Base-by-base conservation (phyloP, 2,113 vertebrate species). In the Equus quagga region DNA sequence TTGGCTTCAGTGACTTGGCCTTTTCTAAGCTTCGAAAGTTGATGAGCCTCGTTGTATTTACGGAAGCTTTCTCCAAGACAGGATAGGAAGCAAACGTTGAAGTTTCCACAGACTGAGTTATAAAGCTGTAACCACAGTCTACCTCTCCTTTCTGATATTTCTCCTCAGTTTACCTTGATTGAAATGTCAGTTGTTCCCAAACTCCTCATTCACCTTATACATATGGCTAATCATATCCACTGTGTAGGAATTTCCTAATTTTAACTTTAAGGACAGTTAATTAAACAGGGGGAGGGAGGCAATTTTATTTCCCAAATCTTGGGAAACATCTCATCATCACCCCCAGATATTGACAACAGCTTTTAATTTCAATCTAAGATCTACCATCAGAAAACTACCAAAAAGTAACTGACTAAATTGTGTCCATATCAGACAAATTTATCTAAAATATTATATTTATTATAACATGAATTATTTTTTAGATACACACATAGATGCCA, bases 361-460 rank as follows among this genome's bases (percentile, higher is more conserved):
- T 89, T 92, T 86, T 79, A 81, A 93, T 79, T 97, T 92, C 60
- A 87, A 23, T 18, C 60, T 46, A 56, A 87, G 3, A 81, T 41
- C 9, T 12, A 72, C 12, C 41, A 84, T 84, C n/a, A 78, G 21
- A 91, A 95, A 94, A 49, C 44, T 89, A 91, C 6, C 41, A 51
- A 87, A 81, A 72, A 51, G 31, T 81, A 89, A 70, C 33, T 73
- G 24, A 80, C 51, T 75, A 88, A 6, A 60, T 54, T 65, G 19
- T 67, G 4, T 8, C 51, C 8, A 79, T 49, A 23, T 86, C 89
- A 73, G 21, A 79, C 8, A 91, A 67, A 51, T 75, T 72, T 41
- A 80, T 60, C 49, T 64, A 65, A 69, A 70, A 41, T 56, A 75
- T 17, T 67, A 1, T 90, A 54, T 89, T 86, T 72, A 65, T 87